phyloP scores from a whole-genome alignment of 2,113 vertebrate species.

The Gasterosteus nipponicus region DNA sequence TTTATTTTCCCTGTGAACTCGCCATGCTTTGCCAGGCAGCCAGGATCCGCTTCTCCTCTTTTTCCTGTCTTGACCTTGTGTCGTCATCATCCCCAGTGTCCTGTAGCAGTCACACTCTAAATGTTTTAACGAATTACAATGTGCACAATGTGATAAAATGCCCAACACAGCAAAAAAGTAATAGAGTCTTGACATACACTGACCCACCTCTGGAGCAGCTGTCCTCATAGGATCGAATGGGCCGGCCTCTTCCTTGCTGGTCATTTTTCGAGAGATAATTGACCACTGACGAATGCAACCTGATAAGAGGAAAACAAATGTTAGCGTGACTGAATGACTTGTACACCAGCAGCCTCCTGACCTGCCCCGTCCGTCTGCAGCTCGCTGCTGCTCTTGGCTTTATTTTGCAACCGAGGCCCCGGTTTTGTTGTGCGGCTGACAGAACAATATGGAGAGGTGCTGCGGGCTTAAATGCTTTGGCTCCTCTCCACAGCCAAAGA shows the following conservation, averaged over 20 bases:
- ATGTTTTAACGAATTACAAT: conserved; percentile 3
- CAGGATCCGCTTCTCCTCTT: conserved; percentile 84
- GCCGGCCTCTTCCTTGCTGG: conserved; percentile 76
- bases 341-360: conserved; percentile 14
- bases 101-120: conserved; percentile 50
- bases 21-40: conserved; percentile 87
- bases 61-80: conserved; percentile 74
- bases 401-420: conserved; percentile 33
- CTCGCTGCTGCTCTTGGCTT: conserved; percentile 19
- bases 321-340: conserved; percentile 20
- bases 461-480: conserved; percentile 53
- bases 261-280: conserved; percentile 65
- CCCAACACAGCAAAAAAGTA: background rate
- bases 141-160: background rate
- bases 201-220: conserved; percentile 81
- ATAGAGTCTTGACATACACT: background rate
- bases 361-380: conserved; percentile 10
- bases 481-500: conserved; percentile 36
- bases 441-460: conserved; percentile 64
- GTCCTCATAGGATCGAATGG: conserved; percentile 74
- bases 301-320: background rate
- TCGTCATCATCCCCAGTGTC: conserved; percentile 72
- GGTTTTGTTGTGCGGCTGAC: conserved; percentile 56
- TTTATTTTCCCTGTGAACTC: conserved; percentile 41
- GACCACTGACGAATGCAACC: conserved; percentile 9